Conservation (phyloP, 1,140 invertebrate species). For the Lepidurus arcticus region DNA sequence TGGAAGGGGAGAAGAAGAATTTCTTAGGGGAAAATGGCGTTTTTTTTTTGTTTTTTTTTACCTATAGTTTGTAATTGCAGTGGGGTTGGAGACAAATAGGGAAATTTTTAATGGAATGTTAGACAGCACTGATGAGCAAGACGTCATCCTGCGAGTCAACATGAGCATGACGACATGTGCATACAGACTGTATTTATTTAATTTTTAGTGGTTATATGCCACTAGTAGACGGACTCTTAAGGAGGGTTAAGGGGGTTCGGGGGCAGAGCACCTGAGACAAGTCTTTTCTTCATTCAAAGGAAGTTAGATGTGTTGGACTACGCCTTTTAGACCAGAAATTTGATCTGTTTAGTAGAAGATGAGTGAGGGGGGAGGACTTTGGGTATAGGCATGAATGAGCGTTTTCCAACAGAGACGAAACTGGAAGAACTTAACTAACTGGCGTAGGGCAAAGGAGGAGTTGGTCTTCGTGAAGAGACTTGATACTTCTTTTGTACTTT, state of each 20-base stretch:
- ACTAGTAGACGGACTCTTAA: neutral
- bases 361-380: neutral
- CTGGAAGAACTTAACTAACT: too few species aligned
- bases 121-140: neutral
- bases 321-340: conserved; percentile 11
- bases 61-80: neutral
- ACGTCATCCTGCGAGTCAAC: neutral
- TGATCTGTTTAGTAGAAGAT: neutral
- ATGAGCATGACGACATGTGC: neutral
- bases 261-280: neutral
- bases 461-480: too few species aligned
- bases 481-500: too few species aligned
- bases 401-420: neutral
- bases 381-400: neutral
- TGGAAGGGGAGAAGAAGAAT: neutral
- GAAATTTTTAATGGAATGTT: conserved; percentile 14
- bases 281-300: neutral
- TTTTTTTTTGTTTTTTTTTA: neutral
- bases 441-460: too few species aligned
- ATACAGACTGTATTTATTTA: neutral
- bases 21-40: neutral
- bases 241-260: too few species aligned
- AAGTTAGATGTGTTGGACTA: neutral
- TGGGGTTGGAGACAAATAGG: neutral
- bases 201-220: neutral